Evolutionary conservation across 2,888 invertebrate species (phyloP).

Genomic region (Gordius sp.): DNA sequence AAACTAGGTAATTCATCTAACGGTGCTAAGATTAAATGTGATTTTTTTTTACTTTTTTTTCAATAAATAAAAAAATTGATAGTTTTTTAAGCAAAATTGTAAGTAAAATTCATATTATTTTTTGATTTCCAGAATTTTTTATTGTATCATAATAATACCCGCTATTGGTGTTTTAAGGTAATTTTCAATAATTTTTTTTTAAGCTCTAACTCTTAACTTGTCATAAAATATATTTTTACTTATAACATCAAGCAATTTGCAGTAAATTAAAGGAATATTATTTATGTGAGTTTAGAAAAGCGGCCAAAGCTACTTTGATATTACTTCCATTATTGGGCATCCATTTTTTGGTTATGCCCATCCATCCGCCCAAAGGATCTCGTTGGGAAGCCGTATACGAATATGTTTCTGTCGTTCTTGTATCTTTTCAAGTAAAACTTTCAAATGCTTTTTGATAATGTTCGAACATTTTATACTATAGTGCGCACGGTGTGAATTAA

Average conservation of each 20-base stretch:
- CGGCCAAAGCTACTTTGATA: conserved; percentile 26
- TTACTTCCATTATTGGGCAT: conserved; percentile 27
- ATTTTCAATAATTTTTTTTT: too few relatives aligned
- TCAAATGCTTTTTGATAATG: neutral
- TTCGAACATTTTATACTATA: neutral
- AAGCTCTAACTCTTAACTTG: too few relatives aligned
- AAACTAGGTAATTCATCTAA: conserved; percentile 12
- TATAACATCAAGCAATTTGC: too few relatives aligned
- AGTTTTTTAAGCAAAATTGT: too few relatives aligned
- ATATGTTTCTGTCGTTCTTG: conserved; percentile 24
- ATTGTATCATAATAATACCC: too few relatives aligned
- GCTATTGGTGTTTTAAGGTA: too few relatives aligned
- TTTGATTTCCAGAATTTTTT: too few relatives aligned
- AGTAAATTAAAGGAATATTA: too few relatives aligned
- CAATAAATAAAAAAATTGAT: too few relatives aligned
- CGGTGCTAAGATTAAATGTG: neutral
- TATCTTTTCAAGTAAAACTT: conserved; percentile 26
- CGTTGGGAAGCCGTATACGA: conserved; percentile 23
- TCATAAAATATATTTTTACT: too few relatives aligned
- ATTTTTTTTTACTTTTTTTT: neutral
- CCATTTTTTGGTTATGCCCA: conserved; percentile 26
- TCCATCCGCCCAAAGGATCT: conserved; percentile 23
- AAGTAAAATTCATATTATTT: too few relatives aligned
- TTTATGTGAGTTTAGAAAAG: conserved; percentile 23
- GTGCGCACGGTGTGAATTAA: neutral